These are phyloP conservation scores for Cherax destructor DNA, from an alignment of 1,140 invertebrate species.

Conservation along the genomic window DNA sequence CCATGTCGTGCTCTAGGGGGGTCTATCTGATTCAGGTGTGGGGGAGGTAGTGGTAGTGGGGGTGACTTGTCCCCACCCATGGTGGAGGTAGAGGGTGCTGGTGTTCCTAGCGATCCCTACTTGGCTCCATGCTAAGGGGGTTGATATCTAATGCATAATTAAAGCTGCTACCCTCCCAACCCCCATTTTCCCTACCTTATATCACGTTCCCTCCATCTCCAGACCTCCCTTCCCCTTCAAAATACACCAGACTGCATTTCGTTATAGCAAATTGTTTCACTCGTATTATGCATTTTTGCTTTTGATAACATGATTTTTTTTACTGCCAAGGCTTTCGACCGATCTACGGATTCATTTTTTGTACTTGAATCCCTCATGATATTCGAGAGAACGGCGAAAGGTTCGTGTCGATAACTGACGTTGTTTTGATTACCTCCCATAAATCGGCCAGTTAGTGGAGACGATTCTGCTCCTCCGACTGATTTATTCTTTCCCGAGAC, in stretches of 20 bases:
- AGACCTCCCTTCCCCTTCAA: too few species aligned
- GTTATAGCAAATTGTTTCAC: neutral
- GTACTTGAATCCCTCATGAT: neutral
- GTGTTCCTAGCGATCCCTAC: neutral
- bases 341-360: too few species aligned
- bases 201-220: neutral
- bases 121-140: neutral
- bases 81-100: neutral
- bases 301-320: too few species aligned
- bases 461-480: neutral
- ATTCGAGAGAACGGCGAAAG: neutral
- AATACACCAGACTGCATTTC: neutral
- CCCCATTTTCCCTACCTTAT: neutral
- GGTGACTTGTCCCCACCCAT: too few species aligned
- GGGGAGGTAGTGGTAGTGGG: too few species aligned
- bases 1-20: neutral
- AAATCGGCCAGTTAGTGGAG: neutral
- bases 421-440: conserved; percentile 4
- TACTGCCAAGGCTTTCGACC: neutral
- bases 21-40: neutral
- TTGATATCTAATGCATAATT: conserved; percentile 5
- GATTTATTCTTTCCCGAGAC: neutral
- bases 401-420: neutral
- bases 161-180: neutral
- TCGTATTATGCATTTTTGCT: neutral